Conservation (phyloP, 2,113 vertebrate species). For the Brienomyrus longianalis region DNA sequence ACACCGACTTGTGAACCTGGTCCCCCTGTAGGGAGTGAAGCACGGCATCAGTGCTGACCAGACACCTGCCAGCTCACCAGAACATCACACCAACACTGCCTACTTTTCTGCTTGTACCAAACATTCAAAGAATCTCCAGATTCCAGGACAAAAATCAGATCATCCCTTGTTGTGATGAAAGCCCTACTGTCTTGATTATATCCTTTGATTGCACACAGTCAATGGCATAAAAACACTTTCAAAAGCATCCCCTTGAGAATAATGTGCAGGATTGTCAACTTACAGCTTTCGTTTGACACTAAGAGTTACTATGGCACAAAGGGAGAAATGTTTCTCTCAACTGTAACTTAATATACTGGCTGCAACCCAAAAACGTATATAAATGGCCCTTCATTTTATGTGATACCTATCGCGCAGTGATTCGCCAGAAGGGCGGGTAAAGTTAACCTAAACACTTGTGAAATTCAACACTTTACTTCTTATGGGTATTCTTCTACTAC, state of each 20-base stretch:
- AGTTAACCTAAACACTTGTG: neutral
- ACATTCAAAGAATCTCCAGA: neutral
- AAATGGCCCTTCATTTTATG: neutral
- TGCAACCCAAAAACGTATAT: neutral
- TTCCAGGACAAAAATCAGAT: neutral
- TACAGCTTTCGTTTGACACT: neutral
- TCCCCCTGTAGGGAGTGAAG: conserved; percentile 65
- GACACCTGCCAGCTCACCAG: neutral
- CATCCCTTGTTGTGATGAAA: neutral
- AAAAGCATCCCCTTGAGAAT: neutral
- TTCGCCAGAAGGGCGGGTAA: neutral
- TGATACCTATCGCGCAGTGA: neutral
- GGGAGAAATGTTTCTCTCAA: neutral
- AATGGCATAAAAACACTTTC: neutral
- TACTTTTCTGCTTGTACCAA: neutral
- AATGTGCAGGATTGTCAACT: neutral
- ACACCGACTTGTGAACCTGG: conserved; percentile 95
- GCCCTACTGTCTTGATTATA: neutral
- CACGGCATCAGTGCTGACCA: neutral
- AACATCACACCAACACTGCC: neutral
- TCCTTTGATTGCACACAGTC: neutral
- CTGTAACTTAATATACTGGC: neutral
- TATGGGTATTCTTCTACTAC: neutral
- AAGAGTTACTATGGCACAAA: neutral
- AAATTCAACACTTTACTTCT: neutral